These are phyloP conservation scores for Poecilobothrus nobilitatus DNA, from an alignment of 2,888 invertebrate species.

Conservation along the genomic window DNA sequence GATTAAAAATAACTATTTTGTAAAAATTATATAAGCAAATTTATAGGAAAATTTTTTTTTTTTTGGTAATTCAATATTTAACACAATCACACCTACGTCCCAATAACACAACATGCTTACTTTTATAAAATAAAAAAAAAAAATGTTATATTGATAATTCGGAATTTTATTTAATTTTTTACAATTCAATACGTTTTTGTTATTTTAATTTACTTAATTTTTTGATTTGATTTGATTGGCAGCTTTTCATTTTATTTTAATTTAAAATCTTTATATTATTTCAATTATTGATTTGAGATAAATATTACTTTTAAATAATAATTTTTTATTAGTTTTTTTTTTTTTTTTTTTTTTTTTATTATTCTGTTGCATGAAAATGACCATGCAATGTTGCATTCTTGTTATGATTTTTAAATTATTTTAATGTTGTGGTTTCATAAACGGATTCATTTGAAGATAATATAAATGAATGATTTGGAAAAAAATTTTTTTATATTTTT, in stretches of 20 bases:
- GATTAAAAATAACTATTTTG: too few relatives aligned
- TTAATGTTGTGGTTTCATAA: background rate
- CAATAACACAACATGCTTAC: too few relatives aligned
- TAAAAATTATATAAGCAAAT: too few relatives aligned
- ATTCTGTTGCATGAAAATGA: background rate
- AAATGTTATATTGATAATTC: background rate
- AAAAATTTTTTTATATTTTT: background rate
- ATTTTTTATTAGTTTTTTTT: background rate
- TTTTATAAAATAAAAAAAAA: too few relatives aligned
- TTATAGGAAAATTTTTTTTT: too few relatives aligned
- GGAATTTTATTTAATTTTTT: background rate
- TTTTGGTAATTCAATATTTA: background rate
- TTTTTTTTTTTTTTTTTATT: background rate
- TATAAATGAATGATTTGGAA: background rate
- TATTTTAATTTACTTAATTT: background rate
- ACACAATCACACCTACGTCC: background rate
- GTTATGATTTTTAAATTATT: background rate
- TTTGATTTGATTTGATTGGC: background rate
- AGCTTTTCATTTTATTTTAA: background rate
- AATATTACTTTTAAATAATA: background rate
- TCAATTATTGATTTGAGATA: conserved; percentile 6
- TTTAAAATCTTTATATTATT: conserved; percentile 6
- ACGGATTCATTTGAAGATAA: background rate
- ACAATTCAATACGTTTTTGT: too few relatives aligned
- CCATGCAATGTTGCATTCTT: background rate